Evolutionary conservation across 2,888 invertebrate species (phyloP), one percentile per base, ranked within the genome.

Genomic region (Amiota communis): DNA sequence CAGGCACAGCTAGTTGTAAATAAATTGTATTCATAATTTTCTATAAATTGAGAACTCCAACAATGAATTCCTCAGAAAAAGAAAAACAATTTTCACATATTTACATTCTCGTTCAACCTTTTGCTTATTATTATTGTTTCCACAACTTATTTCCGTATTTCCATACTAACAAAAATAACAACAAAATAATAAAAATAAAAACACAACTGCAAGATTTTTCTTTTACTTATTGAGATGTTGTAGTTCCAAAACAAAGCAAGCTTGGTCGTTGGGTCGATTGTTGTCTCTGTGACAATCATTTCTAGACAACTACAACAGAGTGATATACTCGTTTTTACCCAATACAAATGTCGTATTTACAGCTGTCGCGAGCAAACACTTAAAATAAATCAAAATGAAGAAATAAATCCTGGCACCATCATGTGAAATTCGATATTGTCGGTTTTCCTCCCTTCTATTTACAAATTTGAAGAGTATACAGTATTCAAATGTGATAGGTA

Each of bases 381-480:
- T 65, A 15, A 15, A 65, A 65, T 65, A 65, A 65, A 65, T 65
- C 48, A 65, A 63, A 63, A 6, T 48, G 64, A 47, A n/a, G 47
- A 65, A 48, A 48, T 65, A 65, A 47, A 65, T 48, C 15, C 17
- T 9, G 10, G 48, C 15, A 48, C n/a, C 9, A 57, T 9, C 64
- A 65, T 48, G n/a, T 65, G 64, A 65, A 65, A 65, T 65, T 65
- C 46, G 64, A 65, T 65, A 46, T 48, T 48, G 48, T 63, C 36
- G 36, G 36, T 36, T 65, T 57, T 57, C 17, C 36, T 36, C 36
- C 6, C 36, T 36, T 36, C 36, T 36, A 6, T 36, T 59, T 17
- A 59, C 59, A 59, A 59, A 20, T 59, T n/a, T 17, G 23, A 59
- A 23, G 2, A 9, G 36, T 6, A 36, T 6, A 6, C 36, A 6